These are phyloP conservation scores for Vesta saturnalis DNA, from an alignment of 2,888 invertebrate genomes.

Conservation along the genomic window DNA sequence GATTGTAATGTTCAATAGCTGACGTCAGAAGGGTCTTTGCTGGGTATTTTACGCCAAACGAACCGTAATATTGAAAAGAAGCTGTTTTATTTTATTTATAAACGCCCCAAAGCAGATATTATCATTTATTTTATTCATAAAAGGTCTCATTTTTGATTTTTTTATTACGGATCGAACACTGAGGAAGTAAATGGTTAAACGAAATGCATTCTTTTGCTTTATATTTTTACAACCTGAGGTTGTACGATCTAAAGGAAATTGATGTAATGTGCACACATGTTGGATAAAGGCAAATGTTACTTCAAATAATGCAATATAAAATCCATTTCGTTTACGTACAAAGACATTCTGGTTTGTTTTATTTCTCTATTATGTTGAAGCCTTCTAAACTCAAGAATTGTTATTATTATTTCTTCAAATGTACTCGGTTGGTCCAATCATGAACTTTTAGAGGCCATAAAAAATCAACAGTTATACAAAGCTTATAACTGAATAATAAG, in stretches of 20 bases:
- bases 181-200: background rate
- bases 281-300: constrained; percentile 32
- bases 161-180: constrained; percentile 2
- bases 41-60: constrained; percentile 38
- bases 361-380: constrained; percentile 32
- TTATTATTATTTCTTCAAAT: constrained; percentile 25
- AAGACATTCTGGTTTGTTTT: constrained; percentile 29
- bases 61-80: constrained; percentile 36
- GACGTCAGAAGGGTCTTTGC: constrained; percentile 39
- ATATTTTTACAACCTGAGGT: constrained; percentile 21
- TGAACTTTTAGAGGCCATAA: too few species aligned
- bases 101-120: constrained; percentile 37
- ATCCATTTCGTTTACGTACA: constrained; percentile 36
- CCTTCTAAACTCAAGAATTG: constrained; percentile 22
- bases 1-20: constrained; percentile 42
- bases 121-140: constrained; percentile 39
- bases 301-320: constrained; percentile 40
- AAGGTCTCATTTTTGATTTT: constrained; percentile 17
- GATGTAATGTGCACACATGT: constrained; percentile 27
- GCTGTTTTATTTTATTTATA: constrained; percentile 40
- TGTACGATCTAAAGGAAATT: constrained; percentile 26
- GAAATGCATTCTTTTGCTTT: constrained; percentile 20
- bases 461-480: too few species aligned
- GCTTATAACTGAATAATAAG: too few species aligned
- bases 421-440: background rate